A percentile compares a stretch with the other conserved stretches of the same genome.
Evolutionary conservation across 2,113 vertebrate genomes (phyloP).

Genomic region (Camelus dromedarius): DNA sequence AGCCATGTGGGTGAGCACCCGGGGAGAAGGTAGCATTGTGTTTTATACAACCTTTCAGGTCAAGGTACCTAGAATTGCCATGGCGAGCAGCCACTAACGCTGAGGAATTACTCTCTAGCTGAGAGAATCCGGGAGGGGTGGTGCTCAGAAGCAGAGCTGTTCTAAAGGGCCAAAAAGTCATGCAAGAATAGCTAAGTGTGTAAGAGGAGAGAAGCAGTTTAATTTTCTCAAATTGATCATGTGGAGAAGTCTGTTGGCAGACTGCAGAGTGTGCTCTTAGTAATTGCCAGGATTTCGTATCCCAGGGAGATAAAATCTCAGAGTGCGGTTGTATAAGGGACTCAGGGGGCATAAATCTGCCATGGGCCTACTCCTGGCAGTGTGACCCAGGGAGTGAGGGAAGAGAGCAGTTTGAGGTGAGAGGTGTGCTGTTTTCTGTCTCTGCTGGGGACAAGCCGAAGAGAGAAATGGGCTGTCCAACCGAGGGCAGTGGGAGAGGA

Average conservation of each 20-base stretch:
- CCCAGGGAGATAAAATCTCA: slow-evolving; percentile 42
- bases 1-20: accelerated
- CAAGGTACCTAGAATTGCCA: neutral
- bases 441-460: neutral
- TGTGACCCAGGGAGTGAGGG: neutral
- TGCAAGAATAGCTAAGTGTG: neutral
- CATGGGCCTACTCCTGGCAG: neutral
- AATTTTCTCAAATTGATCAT: slow-evolving; percentile 55
- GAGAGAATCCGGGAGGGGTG: accelerated
- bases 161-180: neutral
- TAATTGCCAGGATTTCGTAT: slow-evolving; percentile 24
- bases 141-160: neutral
- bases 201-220: slow-evolving; percentile 45
- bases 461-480: neutral
- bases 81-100: too few relatives aligned
- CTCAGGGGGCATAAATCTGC: neutral
- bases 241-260: slow-evolving; percentile 46
- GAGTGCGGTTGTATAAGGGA: neutral
- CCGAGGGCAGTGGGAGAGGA: neutral
- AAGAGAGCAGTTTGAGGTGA: neutral
- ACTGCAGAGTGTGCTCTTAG: neutral
- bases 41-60: neutral
- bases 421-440: neutral
- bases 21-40: neutral
- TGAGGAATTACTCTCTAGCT: neutral